Evolutionary conservation across 2,113 vertebrate species (phyloP), one percentile per base, ranked within the genome.

Genomic region (Paramisgurnus dabryanus): DNA sequence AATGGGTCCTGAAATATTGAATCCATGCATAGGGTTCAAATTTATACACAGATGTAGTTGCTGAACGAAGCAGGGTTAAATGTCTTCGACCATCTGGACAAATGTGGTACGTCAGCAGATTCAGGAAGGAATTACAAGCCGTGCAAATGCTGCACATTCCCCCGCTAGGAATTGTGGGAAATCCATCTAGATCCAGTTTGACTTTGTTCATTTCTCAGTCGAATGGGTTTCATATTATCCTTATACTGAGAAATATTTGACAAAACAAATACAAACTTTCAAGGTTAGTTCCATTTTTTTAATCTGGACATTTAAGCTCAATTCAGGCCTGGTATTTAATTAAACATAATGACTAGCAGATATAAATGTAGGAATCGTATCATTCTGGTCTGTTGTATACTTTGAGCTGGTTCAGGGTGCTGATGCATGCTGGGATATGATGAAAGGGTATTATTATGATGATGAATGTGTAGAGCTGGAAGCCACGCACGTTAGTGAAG

Each of bases 81-180:
- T 58, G 15, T 55, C 53, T 13, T 15, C 3, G 13, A 53, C 10
- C 4, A 13, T 53, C 50, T n/a, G 15, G 5, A 7, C 55, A 58
- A 58, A 58, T 58, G 7, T 4, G 50, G 39, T 78, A 74, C 76
- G 76, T 89, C 87, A 85, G 85, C 85, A 85, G 87, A 90, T 88
- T 86, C 47, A 82, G 90, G 49, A 47, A 47, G 57, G 68, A 79
- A 89, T 89, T 82, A 80, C 90, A 85, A 77, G 78, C 83, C 80
- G 82, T 80, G 79, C 84, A 87, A 87, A 88, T 88, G 39, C 80
- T 71, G 41, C n/a, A 87, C 82, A 85, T 85, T 80, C 67, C 41
- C 78, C 65, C 73, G 84, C 79, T 34, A 66, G 69, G 64, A 78
- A 63, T 63, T 84, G 76, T 80, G 85, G 87, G 83, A 85, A 82